Base-by-base conservation (phyloP, 2,113 vertebrate genomes). In the Chaetodon trifascialis region DNA sequence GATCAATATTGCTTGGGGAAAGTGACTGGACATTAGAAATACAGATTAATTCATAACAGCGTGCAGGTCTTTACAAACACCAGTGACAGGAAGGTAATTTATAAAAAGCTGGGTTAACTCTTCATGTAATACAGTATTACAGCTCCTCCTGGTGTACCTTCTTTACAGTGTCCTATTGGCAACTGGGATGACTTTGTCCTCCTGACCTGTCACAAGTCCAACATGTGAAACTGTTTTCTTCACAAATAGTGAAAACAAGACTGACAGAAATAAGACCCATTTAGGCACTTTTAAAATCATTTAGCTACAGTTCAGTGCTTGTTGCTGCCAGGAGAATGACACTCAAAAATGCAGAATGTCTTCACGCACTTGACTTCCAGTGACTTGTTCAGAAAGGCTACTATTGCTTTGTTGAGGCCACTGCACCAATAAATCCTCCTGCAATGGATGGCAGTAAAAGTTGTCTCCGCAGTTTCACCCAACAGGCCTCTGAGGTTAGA, bases 351-450 rank as follows among this genome's bases (percentile, higher is more conserved):
- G 42, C 58, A 77, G 85, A 86, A 73, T 36, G 82, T 89, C 82
- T 83, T 68, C 52, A 70, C 44, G 15, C 82, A 30, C 64, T 70
- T 36, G n/a, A 79, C 60, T 66, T 88, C 81, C 83, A 55, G 79
- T 71, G 73, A 88, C 55, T 80, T 90, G 86, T 86, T 93, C 80
- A 78, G 72, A 87, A 86, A 91, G 76, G 79, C 85, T 90, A 66
- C 87, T 94, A 94, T 94, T 94, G 93, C 91, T 93, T 86, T 73
- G 73, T 89, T 70, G 90, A 91, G 90, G 85, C 89, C 51, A 23
- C 76, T 76, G 78, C 79, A 80, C 80, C 46, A 46, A 64, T 56
- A 83, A 56, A 73, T 90, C 84, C 67, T 86, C 81, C 72, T 47
- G 74, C 42, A 74, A 80, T 65, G 55, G 79, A 86, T 88, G 93